These are phyloP conservation scores for Drosophila sturtevanti DNA, from an alignment of 1,140 invertebrate species.

Conservation along the genomic window DNA sequence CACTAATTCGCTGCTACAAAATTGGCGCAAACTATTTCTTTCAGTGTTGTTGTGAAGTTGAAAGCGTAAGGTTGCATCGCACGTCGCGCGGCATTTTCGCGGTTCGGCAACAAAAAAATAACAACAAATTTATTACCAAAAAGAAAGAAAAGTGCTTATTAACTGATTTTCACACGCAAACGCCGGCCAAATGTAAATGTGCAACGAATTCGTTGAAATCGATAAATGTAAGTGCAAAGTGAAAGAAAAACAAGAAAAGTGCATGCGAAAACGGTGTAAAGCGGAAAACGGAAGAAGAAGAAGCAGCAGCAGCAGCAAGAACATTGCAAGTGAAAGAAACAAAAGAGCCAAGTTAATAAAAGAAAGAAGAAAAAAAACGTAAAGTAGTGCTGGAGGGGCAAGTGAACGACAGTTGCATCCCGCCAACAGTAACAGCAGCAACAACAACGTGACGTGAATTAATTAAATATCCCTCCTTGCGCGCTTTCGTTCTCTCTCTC, in stretches of 20 bases:
- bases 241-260: constrained; percentile 77
- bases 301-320: constrained; percentile 20
- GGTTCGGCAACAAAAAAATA: not conserved
- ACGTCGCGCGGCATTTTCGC: too few species aligned
- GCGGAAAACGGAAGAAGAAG: constrained; percentile 30
- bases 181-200: not conserved
- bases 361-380: constrained; percentile 35
- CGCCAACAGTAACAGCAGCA: constrained; percentile 17
- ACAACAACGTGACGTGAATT: constrained; percentile 70
- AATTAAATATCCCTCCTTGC: constrained; percentile 56
- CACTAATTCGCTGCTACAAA: too few species aligned
- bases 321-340: constrained; percentile 40
- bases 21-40: too few species aligned
- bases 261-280: constrained; percentile 37
- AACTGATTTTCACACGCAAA: not conserved
- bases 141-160: not conserved
- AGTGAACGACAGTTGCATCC: not conserved
- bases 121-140: not conserved
- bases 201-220: constrained; percentile 3
- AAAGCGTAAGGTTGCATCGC: too few species aligned
- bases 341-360: constrained; percentile 15
- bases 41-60: too few species aligned
- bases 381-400: not conserved
- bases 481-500: constrained; percentile 10
- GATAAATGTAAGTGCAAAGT: constrained; percentile 53